Evolutionary conservation across 2,888 invertebrate genomes (phyloP).

Genomic region (Lochmaea capreae): DNA sequence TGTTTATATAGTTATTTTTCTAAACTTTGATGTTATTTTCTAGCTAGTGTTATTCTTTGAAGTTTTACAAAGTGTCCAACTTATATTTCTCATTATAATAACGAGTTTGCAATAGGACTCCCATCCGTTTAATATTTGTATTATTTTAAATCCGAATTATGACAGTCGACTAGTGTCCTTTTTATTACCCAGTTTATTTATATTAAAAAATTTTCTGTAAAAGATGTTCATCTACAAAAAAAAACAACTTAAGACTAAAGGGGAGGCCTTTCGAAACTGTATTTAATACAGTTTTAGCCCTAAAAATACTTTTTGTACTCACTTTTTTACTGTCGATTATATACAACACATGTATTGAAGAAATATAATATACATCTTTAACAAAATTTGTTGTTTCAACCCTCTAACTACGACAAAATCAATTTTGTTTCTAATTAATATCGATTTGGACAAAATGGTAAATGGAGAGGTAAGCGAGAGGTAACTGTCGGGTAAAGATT

Average conservation of each 20-base stretch:
- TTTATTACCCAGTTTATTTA: neutral
- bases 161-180: neutral
- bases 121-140: neutral
- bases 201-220: neutral
- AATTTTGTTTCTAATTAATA: too few species aligned
- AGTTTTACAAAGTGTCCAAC: neutral
- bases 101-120: neutral
- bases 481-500: too few species aligned
- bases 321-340: constrained; percentile 57
- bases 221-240: constrained; percentile 41
- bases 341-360: constrained; percentile 56
- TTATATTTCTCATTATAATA: neutral
- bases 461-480: too few species aligned
- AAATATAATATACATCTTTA: constrained; percentile 54
- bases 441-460: too few species aligned
- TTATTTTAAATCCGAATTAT: neutral
- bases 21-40: too few species aligned
- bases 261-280: constrained; percentile 65
- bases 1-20: too few species aligned
- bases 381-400: neutral
- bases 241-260: constrained; percentile 55
- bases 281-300: constrained; percentile 63
- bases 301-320: constrained; percentile 55
- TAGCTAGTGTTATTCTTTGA: neutral
- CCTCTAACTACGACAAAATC: neutral